Percentiles rank a stretch among this genome's conserved stretches.
Evolutionary conservation across 2,888 invertebrate genomes (phyloP).

Genomic region (Amblyjoppa fuscipennis): DNA sequence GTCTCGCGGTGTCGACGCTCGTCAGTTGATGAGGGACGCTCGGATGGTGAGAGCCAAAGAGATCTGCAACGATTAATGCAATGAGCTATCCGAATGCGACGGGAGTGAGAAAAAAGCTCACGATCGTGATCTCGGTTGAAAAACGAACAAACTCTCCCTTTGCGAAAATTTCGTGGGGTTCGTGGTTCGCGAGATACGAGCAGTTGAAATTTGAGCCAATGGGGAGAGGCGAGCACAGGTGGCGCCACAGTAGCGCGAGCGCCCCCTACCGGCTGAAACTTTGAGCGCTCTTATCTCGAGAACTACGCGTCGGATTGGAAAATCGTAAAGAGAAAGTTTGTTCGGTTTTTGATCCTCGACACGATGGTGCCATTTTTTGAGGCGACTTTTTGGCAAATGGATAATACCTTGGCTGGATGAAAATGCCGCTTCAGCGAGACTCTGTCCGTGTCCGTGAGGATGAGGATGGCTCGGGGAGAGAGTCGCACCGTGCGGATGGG

Average conservation of each 20-base stretch:
- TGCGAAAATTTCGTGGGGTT: not conserved
- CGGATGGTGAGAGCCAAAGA: conserved; percentile 83
- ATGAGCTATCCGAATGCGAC: not conserved
- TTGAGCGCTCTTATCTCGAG: not conserved
- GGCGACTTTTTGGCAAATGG: not conserved
- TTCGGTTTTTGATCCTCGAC: not conserved
- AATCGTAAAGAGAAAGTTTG: not conserved
- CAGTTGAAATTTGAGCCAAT: not conserved
- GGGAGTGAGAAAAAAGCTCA: not conserved
- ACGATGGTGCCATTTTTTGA: not conserved
- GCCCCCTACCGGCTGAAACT: not conserved
- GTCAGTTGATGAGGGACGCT: conserved; percentile 79
- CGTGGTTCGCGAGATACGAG: not conserved
- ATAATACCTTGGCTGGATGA: conserved; percentile 87
- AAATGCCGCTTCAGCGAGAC: conserved; percentile 87
- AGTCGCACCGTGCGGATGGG: conserved; percentile 73
- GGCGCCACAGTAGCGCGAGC: conserved; percentile 1
- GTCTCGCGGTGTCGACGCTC: conserved; percentile 83
- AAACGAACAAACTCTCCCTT: not conserved
- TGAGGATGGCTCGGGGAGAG: conserved; percentile 75
- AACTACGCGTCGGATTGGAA: not conserved
- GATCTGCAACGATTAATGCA: conserved; percentile 76
- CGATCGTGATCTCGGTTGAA: not conserved
- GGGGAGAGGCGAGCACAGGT: not conserved
- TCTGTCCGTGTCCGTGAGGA: conserved; percentile 77